A percentile compares a stretch with the other conserved stretches of the same genome.
Conservation (phyloP, 1,140 invertebrate species). For the Caenorhabditis latens region DNA sequence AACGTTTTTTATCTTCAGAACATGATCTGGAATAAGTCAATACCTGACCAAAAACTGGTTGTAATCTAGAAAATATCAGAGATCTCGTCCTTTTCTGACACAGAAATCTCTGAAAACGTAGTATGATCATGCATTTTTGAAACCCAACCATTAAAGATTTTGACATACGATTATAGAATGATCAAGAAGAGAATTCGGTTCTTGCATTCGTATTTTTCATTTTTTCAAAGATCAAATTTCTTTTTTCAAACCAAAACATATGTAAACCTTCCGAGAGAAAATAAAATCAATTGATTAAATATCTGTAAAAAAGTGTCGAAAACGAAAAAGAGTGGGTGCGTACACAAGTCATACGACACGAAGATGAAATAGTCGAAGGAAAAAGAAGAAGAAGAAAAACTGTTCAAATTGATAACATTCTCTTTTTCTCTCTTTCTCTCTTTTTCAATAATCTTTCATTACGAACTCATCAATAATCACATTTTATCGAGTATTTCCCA, state of each 20-base stretch:
- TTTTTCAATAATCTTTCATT: neutral
- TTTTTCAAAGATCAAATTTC: too few species aligned
- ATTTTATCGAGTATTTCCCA: neutral
- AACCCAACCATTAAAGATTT: too few species aligned
- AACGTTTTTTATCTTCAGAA: neutral
- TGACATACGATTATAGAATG: too few species aligned
- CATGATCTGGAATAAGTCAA: neutral
- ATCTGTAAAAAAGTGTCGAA: neutral
- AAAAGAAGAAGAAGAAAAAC: constrained; percentile 19
- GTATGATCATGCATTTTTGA: too few species aligned
- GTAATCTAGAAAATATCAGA: neutral
- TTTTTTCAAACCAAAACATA: too few species aligned
- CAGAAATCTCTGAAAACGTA: neutral
- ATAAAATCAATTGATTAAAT: neutral
- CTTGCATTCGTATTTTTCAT: too few species aligned
- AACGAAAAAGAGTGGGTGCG: neutral
- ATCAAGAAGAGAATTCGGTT: too few species aligned
- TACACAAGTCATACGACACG: constrained; percentile 30
- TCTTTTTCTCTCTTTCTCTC: neutral
- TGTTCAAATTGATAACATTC: constrained; percentile 41
- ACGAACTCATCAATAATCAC: constrained; percentile 20
- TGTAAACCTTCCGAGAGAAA: too few species aligned
- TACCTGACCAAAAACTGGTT: neutral
- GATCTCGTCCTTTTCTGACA: neutral
- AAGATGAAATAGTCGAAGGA: neutral